These are phyloP conservation scores for Perca flavescens DNA, from an alignment of 2,113 vertebrate species.

Conservation along the genomic window DNA sequence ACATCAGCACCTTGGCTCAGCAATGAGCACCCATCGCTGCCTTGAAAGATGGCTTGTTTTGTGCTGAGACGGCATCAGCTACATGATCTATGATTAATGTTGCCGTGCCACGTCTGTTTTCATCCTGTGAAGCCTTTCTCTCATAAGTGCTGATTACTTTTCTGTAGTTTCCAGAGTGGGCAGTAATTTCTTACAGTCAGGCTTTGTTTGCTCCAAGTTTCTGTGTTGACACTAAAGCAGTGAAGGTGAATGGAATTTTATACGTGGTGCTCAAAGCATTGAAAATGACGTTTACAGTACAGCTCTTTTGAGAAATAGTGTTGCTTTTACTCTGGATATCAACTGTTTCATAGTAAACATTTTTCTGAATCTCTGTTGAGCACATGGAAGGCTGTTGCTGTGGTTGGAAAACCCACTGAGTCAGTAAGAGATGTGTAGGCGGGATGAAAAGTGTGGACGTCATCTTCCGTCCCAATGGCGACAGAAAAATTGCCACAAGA, in stretches of 20 bases:
- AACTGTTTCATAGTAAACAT: neutral
- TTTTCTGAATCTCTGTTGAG: neutral
- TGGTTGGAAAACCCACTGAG: neutral
- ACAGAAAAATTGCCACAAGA: neutral
- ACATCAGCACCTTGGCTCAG: slow-evolving; percentile 54
- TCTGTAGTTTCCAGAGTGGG: slow-evolving; percentile 32
- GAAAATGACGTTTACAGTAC: neutral
- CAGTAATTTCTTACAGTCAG: slow-evolving; percentile 28
- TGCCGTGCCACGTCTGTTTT: slow-evolving; percentile 34
- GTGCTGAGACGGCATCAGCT: slow-evolving; percentile 43
- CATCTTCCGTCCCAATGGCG: neutral
- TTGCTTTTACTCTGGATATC: neutral
- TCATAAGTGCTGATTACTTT: slow-evolving; percentile 41
- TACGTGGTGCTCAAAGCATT: neutral
- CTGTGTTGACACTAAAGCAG: neutral
- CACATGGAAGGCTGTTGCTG: neutral
- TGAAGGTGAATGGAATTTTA: neutral
- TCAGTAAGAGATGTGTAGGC: slow-evolving; percentile 2
- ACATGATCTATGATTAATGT: slow-evolving; percentile 45
- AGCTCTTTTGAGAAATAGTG: neutral
- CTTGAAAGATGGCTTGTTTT: slow-evolving; percentile 49
- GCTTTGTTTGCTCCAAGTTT: slow-evolving; percentile 26
- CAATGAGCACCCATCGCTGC: slow-evolving; percentile 35
- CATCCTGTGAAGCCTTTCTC: slow-evolving; percentile 18
- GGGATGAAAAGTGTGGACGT: neutral